Evolutionary conservation across 1,140 invertebrate species (phyloP), one percentile per base, ranked within the genome.

Genomic region (Cylas formicarius): DNA sequence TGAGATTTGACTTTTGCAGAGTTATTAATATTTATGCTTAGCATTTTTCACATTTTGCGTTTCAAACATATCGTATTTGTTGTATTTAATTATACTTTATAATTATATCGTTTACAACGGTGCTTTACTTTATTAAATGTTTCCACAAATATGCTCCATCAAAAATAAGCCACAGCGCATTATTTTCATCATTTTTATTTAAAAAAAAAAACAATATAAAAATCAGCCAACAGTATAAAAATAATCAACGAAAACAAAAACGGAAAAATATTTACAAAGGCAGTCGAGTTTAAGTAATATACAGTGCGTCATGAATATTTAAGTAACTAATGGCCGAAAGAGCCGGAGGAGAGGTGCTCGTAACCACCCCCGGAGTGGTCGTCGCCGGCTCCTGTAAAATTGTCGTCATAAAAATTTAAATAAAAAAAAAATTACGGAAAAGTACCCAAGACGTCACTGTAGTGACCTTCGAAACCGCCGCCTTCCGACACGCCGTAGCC

Each of bases 361-460:
- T 43, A 48, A 17, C 46, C 46, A 6, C 39, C 24, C 8, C 32
- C 36, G 16, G 34, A 37, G 20, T 13, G 18, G 14, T 37, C 43
- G 14, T 43, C 46, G 14, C 46, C 21, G 18, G 46, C 46, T 7
- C 45, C 45, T 47, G 23, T 17, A 44, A 44, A 7, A n/a, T 38
- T n/a, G 8, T 19, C 13, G 18, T 33, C 3, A 10, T 14, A 33
- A 1, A 10, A 33, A 14, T n/a, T n/a, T 14, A 13, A 10, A 10
- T 9, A 9, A 14, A 14, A 10, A 2, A n/a, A 14, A 6, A 14
- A 14, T 34, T 5, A 11, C 10, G 21, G 18, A 34, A 19, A n/a
- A 34, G 16, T 40, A 48, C 55, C 52, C 16, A 57, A 40, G 19
- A 57, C 52, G 23, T 57, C 52, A 33, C 48, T 52, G 41, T 57